A percentile compares a stretch with the other conserved stretches of the same genome.
These are phyloP conservation scores for Bombyx mori DNA, from an alignment of 1,140 invertebrate genomes.

Conservation along the genomic window ASM3026992v2 NC_085107.1:17320501-17321000, in stretches of 20 bases:
- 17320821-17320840: not conserved
- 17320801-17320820: too few relatives aligned
- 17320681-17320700: slow-evolving; percentile 29
- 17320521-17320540: slow-evolving; percentile 44
- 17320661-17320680: not conserved
- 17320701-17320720: not conserved
- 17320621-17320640: slow-evolving; percentile 56
- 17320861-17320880: slow-evolving; percentile 59
- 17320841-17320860: slow-evolving; percentile 13
- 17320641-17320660: slow-evolving; percentile 4
- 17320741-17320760: slow-evolving; percentile 31
- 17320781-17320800: not conserved
- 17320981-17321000: slow-evolving; percentile 3
- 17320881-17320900: slow-evolving; percentile 60
- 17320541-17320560: slow-evolving; percentile 19
- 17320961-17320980: slow-evolving; percentile 6
- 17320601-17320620: slow-evolving; percentile 50
- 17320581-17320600: slow-evolving; percentile 34
- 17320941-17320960: slow-evolving; percentile 6
- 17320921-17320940: slow-evolving; percentile 22
- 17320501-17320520: slow-evolving; percentile 32
- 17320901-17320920: slow-evolving; percentile 16
- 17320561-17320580: slow-evolving; percentile 40
- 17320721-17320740: slow-evolving; percentile 14
- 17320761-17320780: slow-evolving; percentile 4